Base-by-base conservation (phyloP, 2,888 invertebrate species). In the Hirtodrosophila confusa region DNA sequence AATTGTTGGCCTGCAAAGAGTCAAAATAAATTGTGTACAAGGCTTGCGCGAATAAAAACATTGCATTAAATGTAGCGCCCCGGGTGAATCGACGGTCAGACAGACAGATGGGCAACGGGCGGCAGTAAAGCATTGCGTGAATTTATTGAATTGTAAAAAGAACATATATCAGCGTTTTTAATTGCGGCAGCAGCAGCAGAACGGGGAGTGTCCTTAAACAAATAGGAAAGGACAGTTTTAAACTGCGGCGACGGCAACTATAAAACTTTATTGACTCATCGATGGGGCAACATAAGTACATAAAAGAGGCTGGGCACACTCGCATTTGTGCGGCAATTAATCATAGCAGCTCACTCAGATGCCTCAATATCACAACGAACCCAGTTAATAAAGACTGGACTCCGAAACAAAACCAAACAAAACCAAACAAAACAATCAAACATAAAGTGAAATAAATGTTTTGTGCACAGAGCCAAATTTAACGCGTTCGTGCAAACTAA, bases 91-190 rank as follows among this genome's bases (percentile, higher is more conserved):
- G 17, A 37, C 31, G 51, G 58, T 9, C 57, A 57, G 47, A 35
- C 48, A 11, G 27, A 37, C 29, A 11, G 45, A 47, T 69, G 69
- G 74, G 48, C 63, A 23, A 7, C 41, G 39, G 66, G 60, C 72
- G 60, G 58, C 67, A 62, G 67, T 84, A 77, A 80, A 71, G 73
- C 71, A 78, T 71, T 76, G 76, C 73, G 75, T 74, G 74, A 88
- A 86, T 88, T 86, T 88, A 86, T 86, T 86, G 85, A 88, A 88
- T 87, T 87, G 85, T 82, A 86, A 86, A 86, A 88, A 82, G 74
- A 72, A 82, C 86, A 88, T 86, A 86, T 88, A 86, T 86, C 88
- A 86, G 88, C 88, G 83, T 66, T 88, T 86, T 87, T 83, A 88
- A 84, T 88, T 84, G 88, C 86, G 65, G 71, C 76, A 77, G 53